Evolutionary conservation across 1,140 invertebrate genomes (phyloP), one percentile per base, ranked within the genome.

Genomic region (Lepidurus arcticus): DNA sequence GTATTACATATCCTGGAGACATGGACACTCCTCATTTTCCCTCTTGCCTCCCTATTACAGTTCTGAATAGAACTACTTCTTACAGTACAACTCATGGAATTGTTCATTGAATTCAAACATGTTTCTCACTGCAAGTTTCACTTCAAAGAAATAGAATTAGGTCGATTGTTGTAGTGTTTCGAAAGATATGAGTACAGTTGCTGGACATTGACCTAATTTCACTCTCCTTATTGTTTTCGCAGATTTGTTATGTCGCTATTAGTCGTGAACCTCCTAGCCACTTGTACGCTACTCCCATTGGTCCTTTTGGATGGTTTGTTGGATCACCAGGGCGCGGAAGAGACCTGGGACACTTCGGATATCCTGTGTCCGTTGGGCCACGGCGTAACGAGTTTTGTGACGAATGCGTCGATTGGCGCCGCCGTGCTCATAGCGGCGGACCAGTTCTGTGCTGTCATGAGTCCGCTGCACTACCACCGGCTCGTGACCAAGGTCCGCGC

Each of bases 391-490:
- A 88, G 86, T 45, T 82, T 88, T 1, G 86, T 88, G 73, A 87
- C 88, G 13, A 86, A 86, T 1, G 88, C 88, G 21, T 89, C 88
- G 16, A 88, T 90, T 2, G 86, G 94, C 26, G 91, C 91, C 1
- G 90, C 95, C 7, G 87, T 94, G 9, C 87, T 95, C 10, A 94
- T 96, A 47, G 92, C 92, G 1, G 85, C 94, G 2, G 94, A 96
- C 83, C 92, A 95, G 82, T 95, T 94, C 84, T 91, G 92, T 80
- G 94, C 94, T 0, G 93, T 96, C 44, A 92, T 93, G 7, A 92
- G 93, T 83, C 94, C 94, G 0, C 86, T 95, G 34, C 89, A 92
- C n/a, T 95, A 95, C 84, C 91, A 92, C 80, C 89, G 90, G 16
- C 89, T 91, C 44, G 88, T 96, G 78, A 90, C 93, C 81, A 90